Percentiles rank a stretch among this genome's conserved stretches.
These are phyloP conservation scores for Dryas iulia DNA, from an alignment of 1,140 invertebrate species.

Conservation along the genomic window DNA sequence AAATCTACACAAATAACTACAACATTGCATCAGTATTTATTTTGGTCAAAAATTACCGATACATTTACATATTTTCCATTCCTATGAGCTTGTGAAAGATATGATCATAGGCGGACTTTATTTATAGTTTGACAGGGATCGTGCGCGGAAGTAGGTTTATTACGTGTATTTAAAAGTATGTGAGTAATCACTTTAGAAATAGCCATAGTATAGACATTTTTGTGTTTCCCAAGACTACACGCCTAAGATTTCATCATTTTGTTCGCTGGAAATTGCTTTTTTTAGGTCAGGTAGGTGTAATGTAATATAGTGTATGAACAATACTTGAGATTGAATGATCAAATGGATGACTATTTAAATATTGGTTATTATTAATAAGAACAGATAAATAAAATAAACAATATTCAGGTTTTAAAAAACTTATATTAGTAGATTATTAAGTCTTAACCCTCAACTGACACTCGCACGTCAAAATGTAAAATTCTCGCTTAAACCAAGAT, in stretches of 20 bases:
- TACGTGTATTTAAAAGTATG: slow-evolving; percentile 46
- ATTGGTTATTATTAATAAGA: no score
- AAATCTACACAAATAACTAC: no score
- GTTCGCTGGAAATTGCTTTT: background rate
- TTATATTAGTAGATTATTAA: no score
- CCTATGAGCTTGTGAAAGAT: slow-evolving; percentile 53
- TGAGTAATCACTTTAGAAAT: slow-evolving; percentile 24
- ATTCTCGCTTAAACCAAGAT: background rate
- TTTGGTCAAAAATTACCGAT: slow-evolving; percentile 11
- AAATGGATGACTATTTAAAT: background rate
- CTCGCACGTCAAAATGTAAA: background rate
- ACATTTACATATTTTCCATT: slow-evolving; percentile 31
- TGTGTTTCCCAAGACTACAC: background rate
- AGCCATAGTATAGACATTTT: background rate
- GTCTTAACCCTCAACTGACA: no score
- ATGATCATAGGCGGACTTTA: slow-evolving; percentile 45
- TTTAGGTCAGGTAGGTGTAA: background rate
- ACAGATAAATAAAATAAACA: no score
- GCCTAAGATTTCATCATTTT: background rate
- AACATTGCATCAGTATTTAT: slow-evolving; percentile 67
- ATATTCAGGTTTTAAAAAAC: no score
- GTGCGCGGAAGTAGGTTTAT: slow-evolving; percentile 59
- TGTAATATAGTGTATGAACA: no score
- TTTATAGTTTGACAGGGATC: slow-evolving; percentile 49
- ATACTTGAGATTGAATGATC: background rate